Conservation (phyloP, 2,113 vertebrate species). For the Anas platyrhynchos region DNA sequence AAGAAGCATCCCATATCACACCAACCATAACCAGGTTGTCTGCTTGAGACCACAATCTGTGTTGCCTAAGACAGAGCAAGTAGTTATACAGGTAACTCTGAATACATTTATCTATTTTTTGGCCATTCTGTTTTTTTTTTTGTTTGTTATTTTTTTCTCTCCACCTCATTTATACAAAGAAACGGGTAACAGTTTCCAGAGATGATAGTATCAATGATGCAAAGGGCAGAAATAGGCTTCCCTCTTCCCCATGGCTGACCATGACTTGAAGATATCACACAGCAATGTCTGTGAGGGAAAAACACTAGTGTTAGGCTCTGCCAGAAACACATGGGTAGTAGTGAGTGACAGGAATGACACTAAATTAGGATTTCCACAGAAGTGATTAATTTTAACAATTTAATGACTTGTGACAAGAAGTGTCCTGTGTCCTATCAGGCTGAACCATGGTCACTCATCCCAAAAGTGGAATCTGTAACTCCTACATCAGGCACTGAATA, state of each 20-base stretch:
- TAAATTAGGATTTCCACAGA: background rate
- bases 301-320: background rate
- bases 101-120: background rate
- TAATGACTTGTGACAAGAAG: background rate
- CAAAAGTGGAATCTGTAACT: background rate
- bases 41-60: background rate
- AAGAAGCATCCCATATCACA: background rate
- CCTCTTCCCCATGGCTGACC: background rate
- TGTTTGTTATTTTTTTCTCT: background rate
- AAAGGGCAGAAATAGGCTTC: background rate
- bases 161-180: background rate
- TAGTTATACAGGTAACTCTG: background rate
- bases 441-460: background rate
- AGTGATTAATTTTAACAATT: background rate
- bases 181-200: background rate
- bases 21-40: background rate
- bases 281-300: accelerated
- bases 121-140: background rate
- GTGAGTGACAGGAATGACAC: background rate
- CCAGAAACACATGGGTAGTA: background rate
- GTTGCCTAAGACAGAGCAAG: background rate
- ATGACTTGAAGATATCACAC: background rate
- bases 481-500: background rate
- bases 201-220: background rate
- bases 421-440: background rate